Evolutionary conservation across 2,888 invertebrate species (phyloP).

Genomic region (Mythimna lalbum): DNA sequence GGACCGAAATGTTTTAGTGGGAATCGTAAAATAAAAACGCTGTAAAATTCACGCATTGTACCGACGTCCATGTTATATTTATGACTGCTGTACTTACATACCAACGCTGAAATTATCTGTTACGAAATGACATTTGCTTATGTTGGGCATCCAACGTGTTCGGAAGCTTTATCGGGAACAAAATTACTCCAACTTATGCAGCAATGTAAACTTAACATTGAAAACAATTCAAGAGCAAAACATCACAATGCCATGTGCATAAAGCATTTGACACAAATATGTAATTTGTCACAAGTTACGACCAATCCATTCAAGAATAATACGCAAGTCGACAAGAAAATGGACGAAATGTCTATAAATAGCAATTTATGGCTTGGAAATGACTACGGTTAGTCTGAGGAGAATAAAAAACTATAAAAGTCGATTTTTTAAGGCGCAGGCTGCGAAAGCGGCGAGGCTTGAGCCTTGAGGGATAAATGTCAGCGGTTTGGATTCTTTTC

Average conservation of each 20-base stretch:
- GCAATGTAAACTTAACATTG: conserved; percentile 7
- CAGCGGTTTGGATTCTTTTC: conserved; percentile 63
- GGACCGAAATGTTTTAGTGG: conserved; percentile 85
- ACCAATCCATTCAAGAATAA: conserved; percentile 57
- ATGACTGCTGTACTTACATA: conserved; percentile 67
- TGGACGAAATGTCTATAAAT: conserved; percentile 62
- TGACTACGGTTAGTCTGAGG: conserved; percentile 60
- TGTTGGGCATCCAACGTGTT: conserved; percentile 50
- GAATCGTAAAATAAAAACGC: conserved; percentile 85
- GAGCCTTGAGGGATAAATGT: conserved; percentile 66
- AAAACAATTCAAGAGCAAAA: conserved; percentile 20
- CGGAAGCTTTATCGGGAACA: conserved; percentile 8
- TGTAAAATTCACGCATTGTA: conserved; percentile 87
- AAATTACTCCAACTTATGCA: not conserved
- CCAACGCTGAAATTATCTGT: conserved; percentile 73
- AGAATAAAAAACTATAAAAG: conserved; percentile 69
- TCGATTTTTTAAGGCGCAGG: conserved; percentile 47
- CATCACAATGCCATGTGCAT: conserved; percentile 16
- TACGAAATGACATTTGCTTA: conserved; percentile 65
- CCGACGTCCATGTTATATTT: conserved; percentile 78
- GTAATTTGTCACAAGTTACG: conserved; percentile 62
- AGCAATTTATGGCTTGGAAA: conserved; percentile 67
- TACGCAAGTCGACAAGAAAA: conserved; percentile 52
- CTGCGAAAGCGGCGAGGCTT: conserved; percentile 54
- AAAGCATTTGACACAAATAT: conserved; percentile 51